Base-by-base conservation (phyloP, 2,113 vertebrate genomes). In the Scortum barcoo region DNA sequence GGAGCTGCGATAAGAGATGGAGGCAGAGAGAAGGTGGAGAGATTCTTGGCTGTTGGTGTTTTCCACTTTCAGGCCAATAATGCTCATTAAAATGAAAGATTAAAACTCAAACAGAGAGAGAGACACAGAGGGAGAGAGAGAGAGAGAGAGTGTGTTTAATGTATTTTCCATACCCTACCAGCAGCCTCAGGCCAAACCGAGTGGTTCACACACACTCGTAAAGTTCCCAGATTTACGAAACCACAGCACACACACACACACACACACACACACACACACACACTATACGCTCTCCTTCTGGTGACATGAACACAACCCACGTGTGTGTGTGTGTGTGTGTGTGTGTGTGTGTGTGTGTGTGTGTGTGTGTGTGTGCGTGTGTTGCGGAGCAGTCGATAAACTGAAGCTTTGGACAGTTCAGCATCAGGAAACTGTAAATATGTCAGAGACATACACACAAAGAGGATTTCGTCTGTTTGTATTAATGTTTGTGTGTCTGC, bases 171-270 rank as follows among this genome's bases (percentile, higher is more conserved):
- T 80, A 85, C 63, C 51, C 61, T 4, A 62, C 42, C 82, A 79
- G 79, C 74, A 69, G 88, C 88, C 76, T 61, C 33, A 7, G 50
- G 88, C 91, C 88, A 88, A 89, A 87, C 81, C 56, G 7, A 81
- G 82, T 61, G 9, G 78, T 85, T 78, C 76, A 80, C 68, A 82
- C 75, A 81, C 84, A 42, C 84, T 86, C 68, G 36, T 90, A 92
- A 91, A 91, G 84, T 86, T 92, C 87, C 89, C 87, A 86, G 80
- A 80, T 73, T 60, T 17, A 56, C 51, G 0, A 73, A 73, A 81
- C 81, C 68, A 33, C 84, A 81, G 16, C 72, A 14, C 71, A 38
- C 70, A 58, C 67, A 60, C 79, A 42, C 69, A 72, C 40, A 36
- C 48, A 70, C 30, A 54, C 16, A 14, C 30, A 54, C 16, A 14